phyloP scores from a whole-genome alignment of 2,888 invertebrate species.

The Ormyrus rosae region DNA sequence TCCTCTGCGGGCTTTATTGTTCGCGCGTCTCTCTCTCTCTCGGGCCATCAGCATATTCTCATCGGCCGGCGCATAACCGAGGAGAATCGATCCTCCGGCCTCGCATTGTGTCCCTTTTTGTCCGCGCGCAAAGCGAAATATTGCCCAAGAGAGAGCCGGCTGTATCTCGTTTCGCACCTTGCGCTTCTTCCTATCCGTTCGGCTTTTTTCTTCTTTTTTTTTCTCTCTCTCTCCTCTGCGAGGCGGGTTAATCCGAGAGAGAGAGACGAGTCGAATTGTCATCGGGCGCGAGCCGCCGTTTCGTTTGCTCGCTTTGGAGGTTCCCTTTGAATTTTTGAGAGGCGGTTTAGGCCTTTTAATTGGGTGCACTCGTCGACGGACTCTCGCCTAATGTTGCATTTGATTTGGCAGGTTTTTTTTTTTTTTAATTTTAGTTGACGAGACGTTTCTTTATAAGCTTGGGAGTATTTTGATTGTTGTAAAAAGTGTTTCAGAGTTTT shows the following conservation, averaged over 20 bases:
- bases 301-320: background rate
- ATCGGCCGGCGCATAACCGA: constrained; percentile 65
- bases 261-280: constrained; percentile 40
- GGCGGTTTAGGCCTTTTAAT: constrained; percentile 32
- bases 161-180: constrained; percentile 16
- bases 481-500: background rate
- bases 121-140: constrained; percentile 69
- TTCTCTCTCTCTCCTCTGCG: constrained; percentile 31
- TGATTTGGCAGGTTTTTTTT: too few relatives aligned
- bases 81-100: constrained; percentile 73
- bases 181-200: constrained; percentile 6
- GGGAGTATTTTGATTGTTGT: background rate
- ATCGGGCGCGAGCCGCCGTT: background rate
- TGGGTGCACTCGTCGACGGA: constrained; percentile 19
- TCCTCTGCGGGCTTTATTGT: constrained; percentile 43
- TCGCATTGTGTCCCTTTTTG: constrained; percentile 74
- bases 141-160: constrained; percentile 49
- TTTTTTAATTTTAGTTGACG: background rate
- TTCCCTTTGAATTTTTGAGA: constrained; percentile 16
- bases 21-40: constrained; percentile 29
- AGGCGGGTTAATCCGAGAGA: constrained; percentile 34
- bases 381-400: too few relatives aligned
- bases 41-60: constrained; percentile 38
- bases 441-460: background rate
- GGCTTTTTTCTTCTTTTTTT: constrained; percentile 35